Base-by-base conservation (phyloP, 2,797 vertebrate species). In the Liasis olivaceus region DNA sequence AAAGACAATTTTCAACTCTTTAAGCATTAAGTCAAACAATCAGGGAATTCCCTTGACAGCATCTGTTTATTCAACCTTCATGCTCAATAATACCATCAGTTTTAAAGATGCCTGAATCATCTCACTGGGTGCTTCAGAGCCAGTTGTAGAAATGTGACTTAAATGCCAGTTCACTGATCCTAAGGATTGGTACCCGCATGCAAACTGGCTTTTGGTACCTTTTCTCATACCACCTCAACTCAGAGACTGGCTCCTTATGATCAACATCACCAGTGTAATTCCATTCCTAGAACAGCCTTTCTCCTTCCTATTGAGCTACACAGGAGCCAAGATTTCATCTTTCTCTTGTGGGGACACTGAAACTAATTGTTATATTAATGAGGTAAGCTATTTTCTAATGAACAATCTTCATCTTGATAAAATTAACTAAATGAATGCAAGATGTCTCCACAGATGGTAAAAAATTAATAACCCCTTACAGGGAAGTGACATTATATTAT, bases 391-490 rank as follows among this genome's bases (percentile, higher is more conserved):
- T 51, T 64, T 62, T 0, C 0, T 6, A 87, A 93, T 0, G 0
- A 62, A 28, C 56, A 91, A 11, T 54, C 56, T 56, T 86, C n/a
- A 47, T 36, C 92, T 58, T 15, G 56, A 93, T 66, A 87, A 90
- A 94, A 90, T 36, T 91, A 92, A 89, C 63, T 69, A 28, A 14
- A 8, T 63, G 1, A 66, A 90, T 64, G 72, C 5, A 90, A 42
- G 36, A 22, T 22, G 31, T 22, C 90, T 54, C 22, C 77, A 69
- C 0, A 54, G 28, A 36, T 51, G 66, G 13, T 42, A n/a, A 90
- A 22, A 91, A 84, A 91, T 84, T 1, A 77, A 89, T 56, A 90
- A n/a, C 58, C 28, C 69, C 93, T 88, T 42, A 2, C 5, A 91
- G 87, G 0, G 85, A 72, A 36, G 85, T 0, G 36, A 42, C 84